Evolutionary conservation across 2,888 invertebrate genomes (phyloP).

Genomic region (Polietes domitor): DNA sequence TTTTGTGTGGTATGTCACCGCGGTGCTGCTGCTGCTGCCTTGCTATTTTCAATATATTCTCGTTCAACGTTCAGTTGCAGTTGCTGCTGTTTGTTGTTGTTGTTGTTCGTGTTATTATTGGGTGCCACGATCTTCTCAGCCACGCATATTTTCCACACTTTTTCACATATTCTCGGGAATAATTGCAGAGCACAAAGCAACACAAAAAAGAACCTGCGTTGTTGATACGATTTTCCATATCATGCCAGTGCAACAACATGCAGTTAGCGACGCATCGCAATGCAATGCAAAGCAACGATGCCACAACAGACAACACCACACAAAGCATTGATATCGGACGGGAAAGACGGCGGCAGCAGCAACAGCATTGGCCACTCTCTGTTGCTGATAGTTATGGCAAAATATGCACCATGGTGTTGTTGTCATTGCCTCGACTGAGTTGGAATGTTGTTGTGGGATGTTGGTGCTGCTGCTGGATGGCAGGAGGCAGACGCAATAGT

Average conservation of each 20-base stretch:
- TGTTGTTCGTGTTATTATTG: slow-evolving; percentile 22
- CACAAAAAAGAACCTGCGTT: slow-evolving; percentile 53
- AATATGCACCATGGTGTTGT: not conserved
- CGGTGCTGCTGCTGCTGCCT: slow-evolving; percentile 43
- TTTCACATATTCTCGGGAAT: slow-evolving; percentile 1
- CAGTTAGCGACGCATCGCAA: slow-evolving; percentile 4
- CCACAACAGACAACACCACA: slow-evolving; percentile 20
- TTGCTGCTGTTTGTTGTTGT: not conserved
- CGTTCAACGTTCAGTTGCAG: slow-evolving; percentile 9
- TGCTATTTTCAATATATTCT: slow-evolving; percentile 57
- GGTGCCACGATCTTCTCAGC: slow-evolving; percentile 39
- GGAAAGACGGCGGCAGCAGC: slow-evolving; percentile 15
- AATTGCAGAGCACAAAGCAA: not conserved
- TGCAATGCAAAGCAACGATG: slow-evolving; percentile 39
- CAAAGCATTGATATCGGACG: not conserved
- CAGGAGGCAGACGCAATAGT: not conserved
- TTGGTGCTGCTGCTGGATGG: not conserved
- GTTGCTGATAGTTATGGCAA: slow-evolving; percentile 38
- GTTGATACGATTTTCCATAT: slow-evolving; percentile 48
- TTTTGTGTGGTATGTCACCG: slow-evolving; percentile 61
- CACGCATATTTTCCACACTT: slow-evolving; percentile 66
- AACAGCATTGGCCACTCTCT: not conserved
- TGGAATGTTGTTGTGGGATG: too few relatives aligned
- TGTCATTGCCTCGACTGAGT: too few relatives aligned
- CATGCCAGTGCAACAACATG: slow-evolving; percentile 37